phyloP scores from a whole-genome alignment of 2,888 invertebrate species.

The Litoditis marina region DNA sequence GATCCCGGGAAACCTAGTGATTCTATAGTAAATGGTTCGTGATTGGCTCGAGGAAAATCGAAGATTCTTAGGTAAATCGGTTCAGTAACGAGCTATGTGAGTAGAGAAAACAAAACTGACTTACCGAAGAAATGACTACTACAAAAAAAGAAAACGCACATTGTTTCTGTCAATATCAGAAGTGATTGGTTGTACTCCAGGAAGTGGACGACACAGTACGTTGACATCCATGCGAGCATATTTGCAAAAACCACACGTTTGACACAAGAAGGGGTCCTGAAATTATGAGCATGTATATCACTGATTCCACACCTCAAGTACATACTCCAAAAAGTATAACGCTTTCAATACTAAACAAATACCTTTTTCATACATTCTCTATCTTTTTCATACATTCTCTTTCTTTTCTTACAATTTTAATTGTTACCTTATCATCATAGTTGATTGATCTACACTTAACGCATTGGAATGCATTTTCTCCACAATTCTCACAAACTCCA shows the following conservation, averaged over 20 bases:
- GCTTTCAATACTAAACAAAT: neutral
- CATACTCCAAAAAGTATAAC: neutral
- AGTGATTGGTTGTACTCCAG: conserved; percentile 91
- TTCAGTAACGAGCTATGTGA: no score
- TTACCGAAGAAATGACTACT: neutral
- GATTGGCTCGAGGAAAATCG: no score
- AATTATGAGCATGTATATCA: neutral
- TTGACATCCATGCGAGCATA: conserved; percentile 98
- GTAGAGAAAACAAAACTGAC: neutral
- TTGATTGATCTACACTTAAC: conserved; percentile 97
- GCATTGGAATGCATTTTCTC: conserved; percentile 97
- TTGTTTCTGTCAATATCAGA: conserved; percentile 90
- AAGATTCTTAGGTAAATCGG: no score
- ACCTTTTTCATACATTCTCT: no score
- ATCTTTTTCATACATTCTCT: no score
- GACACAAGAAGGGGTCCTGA: conserved; percentile 90
- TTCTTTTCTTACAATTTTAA: no score
- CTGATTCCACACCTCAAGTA: neutral
- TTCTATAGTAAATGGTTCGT: no score
- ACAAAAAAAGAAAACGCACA: conserved; percentile 39
- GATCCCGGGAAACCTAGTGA: no score
- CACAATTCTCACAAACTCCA: conserved; percentile 92
- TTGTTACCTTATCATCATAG: conserved; percentile 80
- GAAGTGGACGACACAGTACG: conserved; percentile 83
- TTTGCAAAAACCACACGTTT: conserved; percentile 97